phyloP scores from a whole-genome alignment of 2,888 invertebrate species.

The Mystacides longicornis region DNA sequence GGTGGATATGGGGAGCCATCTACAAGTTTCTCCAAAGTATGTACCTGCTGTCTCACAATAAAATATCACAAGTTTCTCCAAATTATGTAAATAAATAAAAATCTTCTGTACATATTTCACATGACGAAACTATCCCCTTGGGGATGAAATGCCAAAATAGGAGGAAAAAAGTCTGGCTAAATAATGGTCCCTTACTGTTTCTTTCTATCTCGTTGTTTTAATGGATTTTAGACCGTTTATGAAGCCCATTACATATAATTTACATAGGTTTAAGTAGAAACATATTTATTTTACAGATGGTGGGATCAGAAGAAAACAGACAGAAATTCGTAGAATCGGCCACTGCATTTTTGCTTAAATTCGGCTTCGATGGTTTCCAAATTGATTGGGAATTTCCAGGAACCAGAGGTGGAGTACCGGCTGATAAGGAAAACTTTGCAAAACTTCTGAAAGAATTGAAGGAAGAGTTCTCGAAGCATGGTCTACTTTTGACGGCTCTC shows the following conservation, averaged over 20 bases:
- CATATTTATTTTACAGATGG: background rate
- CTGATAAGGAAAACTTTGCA: slow-evolving; percentile 47
- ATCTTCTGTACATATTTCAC: too few species aligned
- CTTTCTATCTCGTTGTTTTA: too few species aligned
- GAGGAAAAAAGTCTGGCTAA: too few species aligned
- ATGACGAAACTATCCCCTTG: too few species aligned
- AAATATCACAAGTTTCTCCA: too few species aligned
- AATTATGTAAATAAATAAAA: too few species aligned
- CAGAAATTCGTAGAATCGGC: slow-evolving; percentile 49
- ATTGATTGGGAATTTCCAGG: slow-evolving; percentile 66
- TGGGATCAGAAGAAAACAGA: slow-evolving; percentile 1
- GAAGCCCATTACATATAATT: too few species aligned
- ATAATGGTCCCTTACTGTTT: too few species aligned
- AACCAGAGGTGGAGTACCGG: slow-evolving; percentile 17
- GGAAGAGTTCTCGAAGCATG: slow-evolving; percentile 45
- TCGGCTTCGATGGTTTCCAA: slow-evolving; percentile 64
- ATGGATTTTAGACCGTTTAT: too few species aligned
- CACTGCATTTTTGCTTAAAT: slow-evolving; percentile 43
- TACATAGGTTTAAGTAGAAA: too few species aligned
- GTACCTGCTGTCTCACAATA: too few species aligned
- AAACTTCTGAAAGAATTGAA: slow-evolving; percentile 49
- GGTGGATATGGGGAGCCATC: slow-evolving; percentile 66
- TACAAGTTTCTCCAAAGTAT: slow-evolving; percentile 47
- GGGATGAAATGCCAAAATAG: too few species aligned
- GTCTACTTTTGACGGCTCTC: slow-evolving; percentile 51